Conservation (phyloP, 1,140 invertebrate genomes). For the Galendromus occidentalis region DNA sequence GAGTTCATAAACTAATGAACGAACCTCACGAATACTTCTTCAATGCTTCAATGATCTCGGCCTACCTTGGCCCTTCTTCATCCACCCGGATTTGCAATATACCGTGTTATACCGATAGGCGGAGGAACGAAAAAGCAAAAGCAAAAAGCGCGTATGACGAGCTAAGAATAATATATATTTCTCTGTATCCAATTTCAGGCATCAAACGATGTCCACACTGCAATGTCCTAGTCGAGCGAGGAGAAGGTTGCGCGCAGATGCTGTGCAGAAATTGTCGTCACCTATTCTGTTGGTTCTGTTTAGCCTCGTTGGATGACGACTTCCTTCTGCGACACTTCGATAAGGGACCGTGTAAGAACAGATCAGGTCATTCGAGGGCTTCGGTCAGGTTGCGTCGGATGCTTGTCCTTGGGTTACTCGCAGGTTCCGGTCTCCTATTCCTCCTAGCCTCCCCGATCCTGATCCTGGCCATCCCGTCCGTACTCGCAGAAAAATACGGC, state of each 20-base stretch:
- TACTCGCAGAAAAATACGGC: slow-evolving; percentile 43
- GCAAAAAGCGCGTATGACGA: too few relatives aligned
- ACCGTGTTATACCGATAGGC: too few relatives aligned
- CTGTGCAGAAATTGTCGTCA: slow-evolving; percentile 96
- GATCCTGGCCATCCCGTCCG: slow-evolving; percentile 75
- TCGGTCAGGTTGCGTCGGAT: slow-evolving; percentile 91
- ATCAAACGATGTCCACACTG: slow-evolving; percentile 94
- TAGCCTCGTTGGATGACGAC: slow-evolving; percentile 85
- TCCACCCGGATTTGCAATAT: too few relatives aligned
- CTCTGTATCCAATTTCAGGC: slow-evolving; percentile 29
- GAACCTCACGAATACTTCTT: too few relatives aligned
- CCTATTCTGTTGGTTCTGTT: slow-evolving; percentile 95
- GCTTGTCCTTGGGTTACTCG: slow-evolving; percentile 69
- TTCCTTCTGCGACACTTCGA: slow-evolving; percentile 88
- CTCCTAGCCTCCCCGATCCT: slow-evolving; percentile 79
- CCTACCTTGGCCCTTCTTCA: too few relatives aligned
- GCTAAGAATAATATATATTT: neutral
- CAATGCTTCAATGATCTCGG: too few relatives aligned
- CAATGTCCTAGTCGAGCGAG: slow-evolving; percentile 77
- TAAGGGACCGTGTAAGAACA: slow-evolving; percentile 91
- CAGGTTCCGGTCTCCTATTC: slow-evolving; percentile 73
- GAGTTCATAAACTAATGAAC: too few relatives aligned
- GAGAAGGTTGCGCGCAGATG: slow-evolving; percentile 96
- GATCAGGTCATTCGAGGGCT: slow-evolving; percentile 79
- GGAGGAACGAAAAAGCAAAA: too few relatives aligned